A percentile compares a stretch with the other conserved stretches of the same genome.
These are phyloP conservation scores for Eupithecia vulgata DNA, from an alignment of 2,888 invertebrate genomes.

Conservation along the genomic window DNA sequence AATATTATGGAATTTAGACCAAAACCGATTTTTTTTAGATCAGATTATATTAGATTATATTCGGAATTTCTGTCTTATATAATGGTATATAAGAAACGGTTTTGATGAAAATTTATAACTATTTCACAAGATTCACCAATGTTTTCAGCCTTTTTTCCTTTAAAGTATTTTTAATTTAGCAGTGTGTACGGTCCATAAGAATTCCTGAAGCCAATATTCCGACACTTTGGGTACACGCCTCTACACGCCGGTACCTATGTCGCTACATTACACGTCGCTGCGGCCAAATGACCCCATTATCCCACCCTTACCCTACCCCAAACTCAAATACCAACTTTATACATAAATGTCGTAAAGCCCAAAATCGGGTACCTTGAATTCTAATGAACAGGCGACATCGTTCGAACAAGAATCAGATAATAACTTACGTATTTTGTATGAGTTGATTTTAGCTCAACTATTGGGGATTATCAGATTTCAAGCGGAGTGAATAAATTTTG, in stretches of 20 bases:
- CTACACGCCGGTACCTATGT: slow-evolving; percentile 58
- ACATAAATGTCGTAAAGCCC: slow-evolving; percentile 50
- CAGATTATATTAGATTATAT: too few relatives aligned
- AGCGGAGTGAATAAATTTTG: slow-evolving; percentile 56
- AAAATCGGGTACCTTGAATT: slow-evolving; percentile 50
- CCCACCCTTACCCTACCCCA: slow-evolving; percentile 60
- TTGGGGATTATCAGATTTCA: slow-evolving; percentile 62
- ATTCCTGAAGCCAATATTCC: slow-evolving; percentile 70
- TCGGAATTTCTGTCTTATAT: too few relatives aligned
- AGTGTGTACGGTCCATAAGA: slow-evolving; percentile 59
- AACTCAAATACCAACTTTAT: slow-evolving; percentile 62
- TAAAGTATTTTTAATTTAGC: slow-evolving; percentile 30
- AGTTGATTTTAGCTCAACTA: slow-evolving; percentile 65
- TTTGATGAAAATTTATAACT: not conserved
- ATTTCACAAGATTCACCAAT: not conserved
- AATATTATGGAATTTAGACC: too few relatives aligned
- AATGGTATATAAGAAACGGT: too few relatives aligned
- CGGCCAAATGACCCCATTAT: slow-evolving; percentile 76
- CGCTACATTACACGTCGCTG: slow-evolving; percentile 65
- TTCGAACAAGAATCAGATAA: slow-evolving; percentile 66
- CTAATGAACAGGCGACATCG: slow-evolving; percentile 66
- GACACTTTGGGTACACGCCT: slow-evolving; percentile 70
- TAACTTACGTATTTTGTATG: slow-evolving; percentile 68
- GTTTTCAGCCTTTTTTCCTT: not conserved
- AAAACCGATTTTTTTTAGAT: too few relatives aligned